Conservation (phyloP, 2,113 vertebrate species). For the Brachypodius melanocephalos region DNA sequence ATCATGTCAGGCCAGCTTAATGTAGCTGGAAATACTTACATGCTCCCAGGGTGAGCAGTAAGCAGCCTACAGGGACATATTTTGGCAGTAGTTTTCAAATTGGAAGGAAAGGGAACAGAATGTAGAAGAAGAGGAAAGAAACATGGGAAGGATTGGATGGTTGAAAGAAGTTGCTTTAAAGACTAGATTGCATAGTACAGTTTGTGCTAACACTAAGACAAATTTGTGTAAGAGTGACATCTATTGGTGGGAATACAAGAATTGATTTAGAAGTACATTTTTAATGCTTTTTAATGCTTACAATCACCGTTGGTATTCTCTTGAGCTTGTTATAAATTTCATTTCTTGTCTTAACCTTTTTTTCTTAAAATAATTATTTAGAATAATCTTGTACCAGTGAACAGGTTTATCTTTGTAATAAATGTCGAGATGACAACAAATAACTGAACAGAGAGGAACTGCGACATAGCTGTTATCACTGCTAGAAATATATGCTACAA, state of each 20-base stretch:
- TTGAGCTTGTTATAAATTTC: not conserved
- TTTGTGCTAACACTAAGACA: not conserved
- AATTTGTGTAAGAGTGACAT: constrained; percentile 57
- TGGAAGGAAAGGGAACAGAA: not conserved
- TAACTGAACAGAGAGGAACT: not conserved
- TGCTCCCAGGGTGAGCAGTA: not conserved
- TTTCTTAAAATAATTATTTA: not conserved
- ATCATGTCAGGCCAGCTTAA: not conserved
- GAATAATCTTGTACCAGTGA: not conserved
- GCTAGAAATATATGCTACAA: not conserved
- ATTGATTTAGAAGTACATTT: not conserved
- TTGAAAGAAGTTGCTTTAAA: not conserved
- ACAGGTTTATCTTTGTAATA: not conserved
- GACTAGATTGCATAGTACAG: not conserved
- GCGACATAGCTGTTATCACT: not conserved
- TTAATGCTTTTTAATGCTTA: not conserved
- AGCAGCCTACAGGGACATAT: not conserved
- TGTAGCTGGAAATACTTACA: not conserved
- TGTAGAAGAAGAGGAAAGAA: not conserved
- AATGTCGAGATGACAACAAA: not conserved
- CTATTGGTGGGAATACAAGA: constrained; percentile 46
- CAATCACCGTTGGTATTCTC: not conserved
- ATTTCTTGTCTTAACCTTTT: not conserved
- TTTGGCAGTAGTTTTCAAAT: not conserved
- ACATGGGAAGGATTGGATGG: not conserved